Base-by-base conservation (phyloP, 1,140 invertebrate species). In the Anastrepha obliqua region DNA sequence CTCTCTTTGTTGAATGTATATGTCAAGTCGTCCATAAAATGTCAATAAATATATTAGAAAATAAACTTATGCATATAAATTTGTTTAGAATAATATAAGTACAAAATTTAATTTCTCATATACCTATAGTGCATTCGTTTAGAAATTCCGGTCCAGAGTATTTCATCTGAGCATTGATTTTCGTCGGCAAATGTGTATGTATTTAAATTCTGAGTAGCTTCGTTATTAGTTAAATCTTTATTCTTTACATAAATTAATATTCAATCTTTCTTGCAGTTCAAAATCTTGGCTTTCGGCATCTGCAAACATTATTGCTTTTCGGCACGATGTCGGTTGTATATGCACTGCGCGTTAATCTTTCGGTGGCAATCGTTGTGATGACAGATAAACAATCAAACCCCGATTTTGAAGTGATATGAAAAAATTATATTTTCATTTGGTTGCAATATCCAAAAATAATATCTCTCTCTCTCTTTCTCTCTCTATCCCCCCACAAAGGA, bases 331-430 rank as follows among this genome's bases (percentile, higher is more conserved):
- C 95, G 0, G 93, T 95, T 58, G 95, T 95, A 1, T 96, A 96
- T 90, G 94, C 94, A 11, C 94, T 95, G 89, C 92, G 96, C 87
- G 95, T 96, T 17, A 96, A 96, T 85, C 94, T 96, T 86, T 96
- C 96, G 7, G 95, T 97, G 88, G 95, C 95, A 2, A 94, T 96
- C n/a, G 91, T 92, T 87, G 91, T 91, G 88, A 92, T 92, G 91
- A 91, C 91, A 8, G 90, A 92, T 88, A 85, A 65, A 0, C 65
- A 81, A 3, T 89, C 89, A n/a, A 92, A 92, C 89, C 89, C 89
- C 0, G 17, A 90, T 55, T 92, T 92, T 88, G 90, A 90, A 2
- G 91, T 90, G 13, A 55, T 29, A 29, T 86, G 15, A 11, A 86
- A 20, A 29, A 86, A 5, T 17, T 78, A 11, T 44, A 5, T 6